A percentile compares a stretch with the other conserved stretches of the same genome.
phyloP scores from a whole-genome alignment of 1,140 invertebrate genomes.

The Oedothorax gibbosus region DNA sequence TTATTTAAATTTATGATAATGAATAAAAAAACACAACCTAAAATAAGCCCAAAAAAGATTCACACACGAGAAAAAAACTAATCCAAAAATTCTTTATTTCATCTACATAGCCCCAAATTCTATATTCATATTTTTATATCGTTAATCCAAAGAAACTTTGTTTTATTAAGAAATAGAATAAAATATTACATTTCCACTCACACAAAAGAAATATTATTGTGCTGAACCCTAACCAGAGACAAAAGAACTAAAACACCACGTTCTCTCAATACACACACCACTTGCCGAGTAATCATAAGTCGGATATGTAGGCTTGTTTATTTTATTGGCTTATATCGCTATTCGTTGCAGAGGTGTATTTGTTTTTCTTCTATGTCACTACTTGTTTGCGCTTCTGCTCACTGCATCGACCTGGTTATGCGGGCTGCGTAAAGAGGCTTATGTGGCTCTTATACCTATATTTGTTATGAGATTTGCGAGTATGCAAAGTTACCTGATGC shows the following conservation, averaged over 20 bases:
- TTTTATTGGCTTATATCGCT: slow-evolving; percentile 13
- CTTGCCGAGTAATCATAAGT: slow-evolving; percentile 18
- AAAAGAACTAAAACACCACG: background rate
- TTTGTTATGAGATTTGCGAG: slow-evolving; percentile 15
- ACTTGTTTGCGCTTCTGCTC: background rate
- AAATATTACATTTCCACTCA: slow-evolving; percentile 1
- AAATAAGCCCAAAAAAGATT: no score
- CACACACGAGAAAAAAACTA: no score
- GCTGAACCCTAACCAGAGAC: background rate
- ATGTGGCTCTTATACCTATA: slow-evolving; percentile 14
- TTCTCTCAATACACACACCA: background rate
- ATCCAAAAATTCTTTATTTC: no score
- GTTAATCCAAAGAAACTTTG: no score
- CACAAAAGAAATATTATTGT: background rate
- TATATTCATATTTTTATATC: no score
- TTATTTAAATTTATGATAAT: no score
- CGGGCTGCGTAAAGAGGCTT: slow-evolving; percentile 31
- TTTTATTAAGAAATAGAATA: background rate
- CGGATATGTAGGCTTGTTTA: slow-evolving; percentile 12
- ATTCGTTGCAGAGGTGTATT: background rate
- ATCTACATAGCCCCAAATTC: no score
- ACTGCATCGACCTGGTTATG: slow-evolving; percentile 2
- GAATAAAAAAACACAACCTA: no score
- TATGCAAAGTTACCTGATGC: slow-evolving; percentile 7
- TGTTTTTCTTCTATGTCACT: slow-evolving; percentile 7